These are phyloP conservation scores for Sebastolobus altivelis DNA, from an alignment of 2,797 vertebrate species.

Conservation along the genomic window DNA sequence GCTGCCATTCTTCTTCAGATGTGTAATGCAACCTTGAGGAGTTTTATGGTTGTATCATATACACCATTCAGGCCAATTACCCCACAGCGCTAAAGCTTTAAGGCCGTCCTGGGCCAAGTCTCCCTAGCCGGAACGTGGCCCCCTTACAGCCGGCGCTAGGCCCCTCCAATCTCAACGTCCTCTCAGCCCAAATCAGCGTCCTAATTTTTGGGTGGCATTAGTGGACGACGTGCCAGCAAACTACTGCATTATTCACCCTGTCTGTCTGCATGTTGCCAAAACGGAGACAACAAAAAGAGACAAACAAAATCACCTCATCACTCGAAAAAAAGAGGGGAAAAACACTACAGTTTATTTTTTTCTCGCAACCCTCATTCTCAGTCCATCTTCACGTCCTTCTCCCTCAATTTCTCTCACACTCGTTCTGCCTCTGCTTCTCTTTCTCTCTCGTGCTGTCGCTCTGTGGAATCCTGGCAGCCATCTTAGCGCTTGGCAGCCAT, in stretches of 20 bases:
- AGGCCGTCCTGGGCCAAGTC: conserved; percentile 60
- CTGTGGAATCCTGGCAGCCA: conserved; percentile 91
- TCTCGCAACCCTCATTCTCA: conserved; percentile 37
- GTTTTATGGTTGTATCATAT: conserved; percentile 72
- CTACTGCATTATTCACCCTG: conserved; percentile 57
- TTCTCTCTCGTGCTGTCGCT: conserved; percentile 79
- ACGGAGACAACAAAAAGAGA: conserved; percentile 62
- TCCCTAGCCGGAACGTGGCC: conserved; percentile 27
- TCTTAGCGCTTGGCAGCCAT: conserved; percentile 96
- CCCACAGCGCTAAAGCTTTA: conserved; percentile 60
- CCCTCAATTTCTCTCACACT: conserved; percentile 56
- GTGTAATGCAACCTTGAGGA: conserved; percentile 62
- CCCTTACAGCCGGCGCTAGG: conserved; percentile 32
- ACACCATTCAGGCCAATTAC: conserved; percentile 67
- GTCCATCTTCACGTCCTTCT: conserved; percentile 53
- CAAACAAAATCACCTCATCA: conserved; percentile 61
- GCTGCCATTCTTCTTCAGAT: conserved; percentile 51
- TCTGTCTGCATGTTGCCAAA: conserved; percentile 50
- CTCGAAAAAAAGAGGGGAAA: conserved; percentile 24
- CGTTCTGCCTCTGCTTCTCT: conserved; percentile 71
- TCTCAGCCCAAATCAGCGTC: conserved; percentile 59
- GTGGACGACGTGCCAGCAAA: conserved; percentile 61
- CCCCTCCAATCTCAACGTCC: conserved; percentile 46
- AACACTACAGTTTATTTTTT: conserved; percentile 44
- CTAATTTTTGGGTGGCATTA: conserved; percentile 72